Base-by-base conservation (phyloP, 1,140 invertebrate genomes). In the Drosophila erecta region DNA sequence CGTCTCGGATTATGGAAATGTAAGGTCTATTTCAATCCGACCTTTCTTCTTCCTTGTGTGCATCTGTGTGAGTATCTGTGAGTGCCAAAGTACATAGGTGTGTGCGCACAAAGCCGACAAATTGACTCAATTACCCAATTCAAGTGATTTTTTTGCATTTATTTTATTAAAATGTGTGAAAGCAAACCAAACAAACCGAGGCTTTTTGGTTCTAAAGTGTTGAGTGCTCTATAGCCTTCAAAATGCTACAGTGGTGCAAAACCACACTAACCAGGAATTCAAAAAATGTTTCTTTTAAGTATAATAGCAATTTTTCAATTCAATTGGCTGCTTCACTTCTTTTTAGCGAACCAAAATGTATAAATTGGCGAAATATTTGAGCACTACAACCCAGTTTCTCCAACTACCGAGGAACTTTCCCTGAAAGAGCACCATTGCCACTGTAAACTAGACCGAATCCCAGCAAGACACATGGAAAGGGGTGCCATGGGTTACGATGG, bases 101-200 rank as follows among this genome's bases (percentile, higher is more conserved):
- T 43, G 44, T 59, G 22, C 35, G 51, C 44, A 51, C 60, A 54
- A 62, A 49, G 69, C 58, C 64, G 89, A 91, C 89, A 91, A 89
- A 90, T 91, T 89, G 84, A 53, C 75, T 89, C 84, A 85, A 91
- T 91, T 91, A 91, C 69, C 76, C 78, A 81, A 91, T 91, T 91
- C 53, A 76, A 86, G 72, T 67, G 72, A 78, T 87, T 70, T 87
- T 86, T 87, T 87, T 89, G 83, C 83, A 87, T 87, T 87, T 87
- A 87, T 87, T 87, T 87, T 89, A 87, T 87, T 89, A 87, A 87
- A 89, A 87, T 76, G 84, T 89, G 71, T 89, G 79, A 87, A 89
- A 87, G 76, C 84, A 79, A 89, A 50, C 47, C 66, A 62, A 80
- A 70, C 71, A 78, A 73, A 71, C 65, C 35, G 59, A 57, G 77